Base-by-base conservation (phyloP, 2,797 vertebrate species). In the Acipenser oxyrinchus region DNA sequence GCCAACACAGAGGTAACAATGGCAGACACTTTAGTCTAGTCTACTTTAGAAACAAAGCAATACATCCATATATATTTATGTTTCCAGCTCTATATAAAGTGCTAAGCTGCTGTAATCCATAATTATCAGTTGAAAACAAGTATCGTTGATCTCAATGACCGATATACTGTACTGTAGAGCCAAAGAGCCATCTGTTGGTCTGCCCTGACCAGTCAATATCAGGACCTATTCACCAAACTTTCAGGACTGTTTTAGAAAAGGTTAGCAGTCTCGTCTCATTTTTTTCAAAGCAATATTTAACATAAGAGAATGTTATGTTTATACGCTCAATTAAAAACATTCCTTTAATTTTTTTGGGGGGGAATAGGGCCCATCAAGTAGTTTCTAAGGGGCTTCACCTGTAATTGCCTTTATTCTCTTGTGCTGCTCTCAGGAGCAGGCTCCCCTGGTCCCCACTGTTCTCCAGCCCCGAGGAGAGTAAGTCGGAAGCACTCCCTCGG, bases 401-500 rank as follows among this genome's bases (percentile, higher is more conserved):
- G 9, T 1, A 55, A 55, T 55, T 55, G 52, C 1, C n/a, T 55
- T 55, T 55, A 55, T 55, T 7, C 52, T 55, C 52, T 55, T n/a
- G n/a, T 55, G 23, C 60, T 9, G 60, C 10, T 48, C 10, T 48
- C 60, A 62, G 48, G 10, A 37, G 23, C 5, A 11, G 15, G 10
- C 60, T 13, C 10, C 3, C 60, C 15, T 13, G 13, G 60, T 4
- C 6, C 10, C 15, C 48, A 18, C 15, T 62, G 60, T 62, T 10
- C 48, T 18, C 10, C 6, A 10, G 10, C 49, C 48, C 68, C 70
- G 68, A 75, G 74, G 53, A 70, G 78, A 53, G 78, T 77, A 63
- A 84, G 75, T 70, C 69, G 85, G 52, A 88, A 87, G 64, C 76
- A 81, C 73, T 89, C 87, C 1, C 69, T 86, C 73, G 82, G 84